Base-by-base conservation (phyloP, 2,113 vertebrate species). In the Hippocampus barbouri region DNA sequence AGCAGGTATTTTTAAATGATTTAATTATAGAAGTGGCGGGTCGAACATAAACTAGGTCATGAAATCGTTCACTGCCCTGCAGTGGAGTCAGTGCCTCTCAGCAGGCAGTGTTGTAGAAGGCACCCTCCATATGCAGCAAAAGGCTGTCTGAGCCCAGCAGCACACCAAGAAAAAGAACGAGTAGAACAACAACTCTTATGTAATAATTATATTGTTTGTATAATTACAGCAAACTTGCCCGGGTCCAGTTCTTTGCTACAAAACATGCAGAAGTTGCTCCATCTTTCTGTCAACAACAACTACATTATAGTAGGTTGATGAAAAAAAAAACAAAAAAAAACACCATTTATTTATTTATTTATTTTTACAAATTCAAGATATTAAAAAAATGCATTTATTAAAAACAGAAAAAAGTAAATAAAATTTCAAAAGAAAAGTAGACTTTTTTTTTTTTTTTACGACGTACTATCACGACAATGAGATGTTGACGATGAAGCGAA, bases 21-120 rank as follows among this genome's bases (percentile, higher is more conserved):
- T 59, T 15, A 25, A 27, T 59, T 59, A 56, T 4, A 10, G 20
- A 57, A 68, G 75, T 68, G 77, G 64, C 74, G 66, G 85, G 77
- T 82, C 70, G 82, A 77, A 80, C 76, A 79, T 72, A 69, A 47
- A 16, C 70, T 66, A 73, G 56, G 61, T 62, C 70, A 82, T 81
- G 30, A 81, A 38, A 82, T 86, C 66, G 80, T 74, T 45, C 62
- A 80, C 43, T 15, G 68, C 12, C 75, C 73, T 77, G 66, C 72
- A 43, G 69, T 27, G 61, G 66, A 74, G 65, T 72, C 73, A 4
- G 21, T 23, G 71, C 38, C 69, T 72, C 47, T 71, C 66, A 47
- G 70, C 25, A 69, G 62, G 68, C 76, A 68, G 47, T n/a, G 18
- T 53, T 72, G 53, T 40, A 38, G 64, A 71, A 54, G 53, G 70